Conservation (phyloP, 2,888 invertebrate species). For the Megamerina dolium region DNA sequence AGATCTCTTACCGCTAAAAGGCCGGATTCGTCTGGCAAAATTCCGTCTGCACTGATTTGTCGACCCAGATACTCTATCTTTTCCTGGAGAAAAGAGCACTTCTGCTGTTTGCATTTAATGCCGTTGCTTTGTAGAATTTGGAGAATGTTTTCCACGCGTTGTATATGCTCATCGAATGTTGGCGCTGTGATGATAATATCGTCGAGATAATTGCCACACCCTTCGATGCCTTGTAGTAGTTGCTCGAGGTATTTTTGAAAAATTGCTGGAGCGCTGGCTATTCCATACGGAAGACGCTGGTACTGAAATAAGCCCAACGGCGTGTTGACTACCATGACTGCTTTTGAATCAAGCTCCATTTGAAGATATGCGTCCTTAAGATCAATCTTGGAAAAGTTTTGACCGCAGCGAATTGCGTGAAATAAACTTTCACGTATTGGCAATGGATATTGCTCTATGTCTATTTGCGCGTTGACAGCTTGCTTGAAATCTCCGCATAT, state of each 20-base stretch:
- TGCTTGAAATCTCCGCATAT: slow-evolving; percentile 25
- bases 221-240: slow-evolving; percentile 14
- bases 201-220: slow-evolving; percentile 27
- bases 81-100: slow-evolving; percentile 31
- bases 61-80: slow-evolving; percentile 32
- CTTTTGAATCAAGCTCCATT: slow-evolving; percentile 4
- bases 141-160: slow-evolving; percentile 9
- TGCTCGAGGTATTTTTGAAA: slow-evolving; percentile 20
- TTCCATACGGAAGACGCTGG: slow-evolving; percentile 20
- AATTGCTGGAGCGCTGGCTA: slow-evolving; percentile 18
- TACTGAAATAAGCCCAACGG: slow-evolving; percentile 22
- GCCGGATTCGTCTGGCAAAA: slow-evolving; percentile 26
- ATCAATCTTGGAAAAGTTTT: slow-evolving; percentile 9
- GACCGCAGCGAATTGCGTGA: slow-evolving; percentile 9
- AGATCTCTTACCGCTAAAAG: slow-evolving; percentile 30
- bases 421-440: slow-evolving; percentile 13
- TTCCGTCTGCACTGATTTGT: slow-evolving; percentile 19
- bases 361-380: neutral
- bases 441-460: slow-evolving; percentile 24
- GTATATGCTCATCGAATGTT: slow-evolving; percentile 19
- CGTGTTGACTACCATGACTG: slow-evolving; percentile 14
- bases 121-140: slow-evolving; percentile 13
- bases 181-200: slow-evolving; percentile 29
- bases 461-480: slow-evolving; percentile 23
- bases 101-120: slow-evolving; percentile 21